phyloP scores from a whole-genome alignment of 2,797 vertebrate genomes.

The Acestrorhynchus altus region DNA sequence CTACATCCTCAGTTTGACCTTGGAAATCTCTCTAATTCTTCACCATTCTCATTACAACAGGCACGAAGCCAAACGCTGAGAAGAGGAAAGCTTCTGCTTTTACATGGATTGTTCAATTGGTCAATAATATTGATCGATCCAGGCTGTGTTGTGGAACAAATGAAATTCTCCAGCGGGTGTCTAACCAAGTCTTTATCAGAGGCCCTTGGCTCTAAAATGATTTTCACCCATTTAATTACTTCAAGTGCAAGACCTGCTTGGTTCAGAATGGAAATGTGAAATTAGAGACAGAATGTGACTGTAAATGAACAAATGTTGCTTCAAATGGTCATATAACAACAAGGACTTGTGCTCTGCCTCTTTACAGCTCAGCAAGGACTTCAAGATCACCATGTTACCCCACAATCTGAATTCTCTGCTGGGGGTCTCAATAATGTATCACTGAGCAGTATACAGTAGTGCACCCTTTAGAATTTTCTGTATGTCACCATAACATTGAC shows the following conservation, averaged over 20 bases:
- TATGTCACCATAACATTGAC: no score
- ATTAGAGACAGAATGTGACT: background rate
- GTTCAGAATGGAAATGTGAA: background rate
- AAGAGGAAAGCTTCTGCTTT: slow-evolving; percentile 44
- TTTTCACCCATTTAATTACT: background rate
- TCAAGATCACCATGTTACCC: background rate
- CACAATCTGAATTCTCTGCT: background rate
- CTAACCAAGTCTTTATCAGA: slow-evolving; percentile 9
- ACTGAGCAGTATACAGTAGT: no score
- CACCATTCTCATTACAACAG: slow-evolving; percentile 25
- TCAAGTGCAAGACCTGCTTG: background rate
- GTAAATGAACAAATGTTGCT: background rate
- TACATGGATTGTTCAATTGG: slow-evolving; percentile 34
- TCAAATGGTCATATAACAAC: background rate
- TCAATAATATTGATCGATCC: slow-evolving; percentile 41
- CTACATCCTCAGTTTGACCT: slow-evolving; percentile 26
- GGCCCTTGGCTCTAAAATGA: background rate
- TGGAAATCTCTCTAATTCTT: slow-evolving; percentile 25
- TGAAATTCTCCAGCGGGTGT: slow-evolving; percentile 5
- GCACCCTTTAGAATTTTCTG: no score
- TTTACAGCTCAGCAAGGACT: background rate
- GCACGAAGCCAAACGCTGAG: background rate
- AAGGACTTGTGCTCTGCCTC: background rate
- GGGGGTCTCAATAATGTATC: no score
- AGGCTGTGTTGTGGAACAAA: slow-evolving; percentile 17